Percentiles rank a stretch among this genome's conserved stretches.
These are phyloP conservation scores for Littorina saxatilis DNA, from an alignment of 1,140 invertebrate species.

Conservation along the genomic window DNA sequence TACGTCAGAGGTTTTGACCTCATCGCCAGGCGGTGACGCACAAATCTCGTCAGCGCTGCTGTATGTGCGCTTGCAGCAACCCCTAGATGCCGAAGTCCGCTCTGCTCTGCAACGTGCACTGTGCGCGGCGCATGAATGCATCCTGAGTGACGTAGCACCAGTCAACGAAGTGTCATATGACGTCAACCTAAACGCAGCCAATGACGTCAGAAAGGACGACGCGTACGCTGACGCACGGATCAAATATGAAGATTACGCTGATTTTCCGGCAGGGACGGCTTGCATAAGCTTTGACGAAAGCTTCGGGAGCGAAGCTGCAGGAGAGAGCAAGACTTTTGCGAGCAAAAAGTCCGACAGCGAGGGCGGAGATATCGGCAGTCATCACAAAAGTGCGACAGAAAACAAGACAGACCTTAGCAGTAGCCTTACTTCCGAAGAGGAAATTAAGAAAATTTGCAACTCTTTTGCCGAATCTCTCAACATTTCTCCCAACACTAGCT, in stretches of 20 bases:
- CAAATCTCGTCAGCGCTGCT: constrained; percentile 31
- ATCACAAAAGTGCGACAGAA: background rate
- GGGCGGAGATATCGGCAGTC: background rate
- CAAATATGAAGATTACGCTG: constrained; percentile 14
- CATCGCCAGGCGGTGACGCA: constrained; percentile 25
- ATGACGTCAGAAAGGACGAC: constrained; percentile 22
- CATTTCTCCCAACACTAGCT: too few species aligned
- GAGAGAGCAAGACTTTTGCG: background rate
- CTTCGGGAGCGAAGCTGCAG: background rate
- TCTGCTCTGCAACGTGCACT: constrained; percentile 1
- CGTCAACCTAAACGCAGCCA: constrained; percentile 25
- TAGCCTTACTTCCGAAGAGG: too few species aligned
- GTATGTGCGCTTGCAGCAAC: constrained; percentile 14
- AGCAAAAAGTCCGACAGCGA: background rate
- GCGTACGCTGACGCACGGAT: background rate
- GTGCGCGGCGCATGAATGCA: constrained; percentile 27
- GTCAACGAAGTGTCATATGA: background rate
- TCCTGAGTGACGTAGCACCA: constrained; percentile 18
- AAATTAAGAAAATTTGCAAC: too few species aligned
- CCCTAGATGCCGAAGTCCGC: background rate
- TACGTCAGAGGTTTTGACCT: constrained; percentile 22
- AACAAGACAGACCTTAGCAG: too few species aligned
- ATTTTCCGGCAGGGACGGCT: background rate
- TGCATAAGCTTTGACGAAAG: too few species aligned
- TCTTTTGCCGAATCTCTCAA: too few species aligned